Conservation (phyloP, 2,113 vertebrate species). For the Melanostigma gelatinosum region DNA sequence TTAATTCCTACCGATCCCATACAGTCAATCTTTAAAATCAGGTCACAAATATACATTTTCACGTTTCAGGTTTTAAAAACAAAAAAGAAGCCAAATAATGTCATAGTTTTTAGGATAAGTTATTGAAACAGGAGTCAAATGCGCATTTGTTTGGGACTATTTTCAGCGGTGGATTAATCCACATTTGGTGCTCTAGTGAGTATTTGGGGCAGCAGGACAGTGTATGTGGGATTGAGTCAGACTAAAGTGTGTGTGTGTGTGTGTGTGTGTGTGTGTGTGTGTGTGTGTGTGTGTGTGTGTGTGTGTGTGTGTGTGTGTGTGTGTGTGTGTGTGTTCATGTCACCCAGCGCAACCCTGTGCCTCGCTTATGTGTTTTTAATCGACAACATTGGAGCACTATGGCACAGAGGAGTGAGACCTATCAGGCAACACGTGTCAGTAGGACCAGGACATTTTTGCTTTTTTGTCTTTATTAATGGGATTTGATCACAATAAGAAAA, state of each 20-base stretch:
- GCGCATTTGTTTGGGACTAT: constrained; percentile 2
- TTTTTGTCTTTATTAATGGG: background rate
- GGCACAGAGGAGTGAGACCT: background rate
- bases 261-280: background rate
- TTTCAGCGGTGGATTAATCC: constrained; percentile 8
- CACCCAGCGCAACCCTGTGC: background rate
- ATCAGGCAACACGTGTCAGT: background rate
- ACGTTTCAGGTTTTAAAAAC: background rate
- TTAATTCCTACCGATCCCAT: background rate
- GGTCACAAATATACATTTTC: background rate
- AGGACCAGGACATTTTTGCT: background rate
- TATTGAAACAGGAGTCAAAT: background rate
- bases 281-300: background rate
- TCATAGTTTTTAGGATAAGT: background rate
- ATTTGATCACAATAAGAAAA: background rate
- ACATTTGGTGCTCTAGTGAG: constrained; percentile 5
- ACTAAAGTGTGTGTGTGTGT: background rate
- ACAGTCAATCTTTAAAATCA: background rate
- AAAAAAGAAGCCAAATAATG: background rate
- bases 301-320: too few species aligned
- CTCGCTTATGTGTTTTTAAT: background rate
- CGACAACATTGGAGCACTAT: background rate
- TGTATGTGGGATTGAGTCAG: background rate
- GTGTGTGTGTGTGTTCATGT: constrained; percentile 6
- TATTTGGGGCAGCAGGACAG: constrained; percentile 8